These are phyloP conservation scores for Cyrtonyx montezumae DNA, from an alignment of 2,113 vertebrate species.

Conservation along the genomic window DNA sequence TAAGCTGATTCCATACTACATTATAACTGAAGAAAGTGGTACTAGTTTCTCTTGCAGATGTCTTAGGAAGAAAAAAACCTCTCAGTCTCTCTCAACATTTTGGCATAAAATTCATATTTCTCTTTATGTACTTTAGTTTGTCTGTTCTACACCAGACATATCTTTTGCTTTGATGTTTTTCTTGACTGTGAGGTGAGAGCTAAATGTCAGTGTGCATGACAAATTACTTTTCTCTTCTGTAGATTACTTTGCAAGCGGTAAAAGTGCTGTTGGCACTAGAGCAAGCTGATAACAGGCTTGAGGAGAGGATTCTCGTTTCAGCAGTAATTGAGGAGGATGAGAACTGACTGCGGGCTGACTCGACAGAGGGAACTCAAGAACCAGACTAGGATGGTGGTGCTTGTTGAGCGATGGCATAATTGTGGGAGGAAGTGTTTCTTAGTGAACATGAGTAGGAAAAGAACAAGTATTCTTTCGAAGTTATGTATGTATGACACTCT, in stretches of 20 bases:
- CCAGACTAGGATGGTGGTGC: background rate
- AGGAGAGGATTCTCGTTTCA: background rate
- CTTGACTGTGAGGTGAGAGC: background rate
- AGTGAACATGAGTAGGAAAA: background rate
- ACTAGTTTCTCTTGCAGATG: background rate
- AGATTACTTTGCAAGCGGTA: background rate
- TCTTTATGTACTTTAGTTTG: background rate
- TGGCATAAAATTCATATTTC: constrained; percentile 14
- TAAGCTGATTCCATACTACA: background rate
- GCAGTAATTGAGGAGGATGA: background rate
- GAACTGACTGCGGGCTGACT: background rate
- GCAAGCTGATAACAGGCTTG: background rate
- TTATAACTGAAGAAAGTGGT: background rate
- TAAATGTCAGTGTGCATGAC: background rate
- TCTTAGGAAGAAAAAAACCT: background rate
- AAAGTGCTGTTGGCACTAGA: background rate
- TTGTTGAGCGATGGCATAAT: background rate
- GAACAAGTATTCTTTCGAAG: background rate
- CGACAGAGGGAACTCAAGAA: background rate
- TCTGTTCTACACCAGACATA: background rate
- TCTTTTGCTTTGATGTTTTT: background rate
- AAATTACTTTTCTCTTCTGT: constrained; percentile 3
- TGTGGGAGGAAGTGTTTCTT: background rate
- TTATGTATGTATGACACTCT: background rate
- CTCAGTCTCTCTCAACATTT: background rate